Percentiles rank a stretch among this genome's conserved stretches.
These are phyloP conservation scores for Drosophila villosipedis DNA, from an alignment of 2,888 invertebrate species.

Conservation along the genomic window DNA sequence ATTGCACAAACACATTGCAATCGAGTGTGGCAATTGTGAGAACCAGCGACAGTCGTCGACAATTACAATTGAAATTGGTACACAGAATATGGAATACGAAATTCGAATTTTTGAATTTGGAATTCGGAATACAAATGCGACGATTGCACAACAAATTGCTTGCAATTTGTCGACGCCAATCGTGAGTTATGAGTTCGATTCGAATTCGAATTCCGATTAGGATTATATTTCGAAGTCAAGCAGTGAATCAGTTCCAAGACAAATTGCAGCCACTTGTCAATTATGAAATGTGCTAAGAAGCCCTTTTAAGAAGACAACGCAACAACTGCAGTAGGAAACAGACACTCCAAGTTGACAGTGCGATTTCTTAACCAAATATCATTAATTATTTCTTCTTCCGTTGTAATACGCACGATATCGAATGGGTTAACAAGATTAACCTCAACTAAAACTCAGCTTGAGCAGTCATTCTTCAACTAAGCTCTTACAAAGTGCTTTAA, in stretches of 20 bases:
- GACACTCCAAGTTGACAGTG: not conserved
- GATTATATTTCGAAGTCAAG: constrained; percentile 9
- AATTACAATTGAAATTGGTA: constrained; percentile 37
- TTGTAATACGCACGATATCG: not conserved
- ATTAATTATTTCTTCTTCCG: not conserved
- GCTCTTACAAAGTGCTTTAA: not conserved
- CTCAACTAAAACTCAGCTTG: not conserved
- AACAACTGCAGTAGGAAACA: not conserved
- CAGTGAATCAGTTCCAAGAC: constrained; percentile 17
- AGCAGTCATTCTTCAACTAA: not conserved
- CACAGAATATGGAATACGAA: constrained; percentile 26
- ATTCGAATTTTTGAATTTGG: constrained; percentile 3
- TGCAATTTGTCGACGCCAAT: constrained; percentile 56
- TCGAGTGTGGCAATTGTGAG: constrained; percentile 66
- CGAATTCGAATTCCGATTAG: constrained; percentile 10
- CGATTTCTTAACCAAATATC: not conserved
- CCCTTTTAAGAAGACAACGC: constrained; percentile 14
- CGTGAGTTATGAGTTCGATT: constrained; percentile 29
- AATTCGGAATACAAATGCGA: constrained; percentile 23
- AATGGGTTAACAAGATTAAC: not conserved
- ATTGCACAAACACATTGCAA: constrained; percentile 55
- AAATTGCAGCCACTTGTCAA: constrained; percentile 45
- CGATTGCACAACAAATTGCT: constrained; percentile 60
- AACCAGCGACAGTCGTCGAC: constrained; percentile 46
- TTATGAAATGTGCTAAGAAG: constrained; percentile 32